Conservation (phyloP, 23 tunicate species). For the Styela clava region DNA sequence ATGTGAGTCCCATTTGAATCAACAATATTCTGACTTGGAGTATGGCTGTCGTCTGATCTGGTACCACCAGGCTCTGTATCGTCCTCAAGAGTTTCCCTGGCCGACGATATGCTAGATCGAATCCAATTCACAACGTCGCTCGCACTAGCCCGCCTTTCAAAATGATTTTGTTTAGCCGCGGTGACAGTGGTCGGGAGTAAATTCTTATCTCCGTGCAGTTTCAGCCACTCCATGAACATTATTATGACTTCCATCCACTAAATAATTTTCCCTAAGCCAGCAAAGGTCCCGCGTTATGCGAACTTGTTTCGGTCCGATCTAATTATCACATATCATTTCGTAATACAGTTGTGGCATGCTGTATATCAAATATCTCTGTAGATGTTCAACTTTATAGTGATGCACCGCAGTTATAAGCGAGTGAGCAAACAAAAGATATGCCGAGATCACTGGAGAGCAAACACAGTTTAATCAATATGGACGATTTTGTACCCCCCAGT, state of each 20-base stretch:
- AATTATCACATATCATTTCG: too few relatives aligned
- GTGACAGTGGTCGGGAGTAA: not conserved
- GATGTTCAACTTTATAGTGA: too few relatives aligned
- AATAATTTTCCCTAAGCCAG: too few relatives aligned
- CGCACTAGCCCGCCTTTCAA: not conserved
- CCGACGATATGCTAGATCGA: conserved; percentile 27
- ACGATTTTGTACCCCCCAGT: too few relatives aligned
- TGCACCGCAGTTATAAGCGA: too few relatives aligned
- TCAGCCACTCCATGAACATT: conserved; percentile 16
- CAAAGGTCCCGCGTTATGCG: too few relatives aligned
- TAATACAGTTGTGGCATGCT: too few relatives aligned
- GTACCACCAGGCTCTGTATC: not conserved
- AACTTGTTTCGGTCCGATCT: too few relatives aligned
- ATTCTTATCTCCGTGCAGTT: not conserved
- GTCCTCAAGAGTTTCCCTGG: conserved; percentile 17
- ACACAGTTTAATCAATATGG: too few relatives aligned
- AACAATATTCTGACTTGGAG: not conserved
- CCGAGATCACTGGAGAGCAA: too few relatives aligned
- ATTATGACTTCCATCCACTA: not conserved
- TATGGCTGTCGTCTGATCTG: not conserved
- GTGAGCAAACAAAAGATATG: too few relatives aligned
- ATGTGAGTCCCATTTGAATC: not conserved
- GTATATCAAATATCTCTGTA: too few relatives aligned
- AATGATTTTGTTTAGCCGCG: not conserved
- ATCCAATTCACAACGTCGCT: conserved; percentile 13